phyloP scores from a whole-genome alignment of 2,888 invertebrate species.

The Mythimna ferrago region DNA sequence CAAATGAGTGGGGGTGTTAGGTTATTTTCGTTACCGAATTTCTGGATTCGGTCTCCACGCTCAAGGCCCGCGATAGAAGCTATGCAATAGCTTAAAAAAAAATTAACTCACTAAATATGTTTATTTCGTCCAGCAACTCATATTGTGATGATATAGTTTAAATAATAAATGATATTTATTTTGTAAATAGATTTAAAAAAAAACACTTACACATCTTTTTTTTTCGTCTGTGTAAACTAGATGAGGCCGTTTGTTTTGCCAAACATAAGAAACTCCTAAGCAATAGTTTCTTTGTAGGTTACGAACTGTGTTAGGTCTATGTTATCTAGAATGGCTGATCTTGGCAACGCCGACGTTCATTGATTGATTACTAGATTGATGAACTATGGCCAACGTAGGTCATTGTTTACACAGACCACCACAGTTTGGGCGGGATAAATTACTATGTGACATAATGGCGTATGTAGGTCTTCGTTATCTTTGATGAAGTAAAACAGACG shows the following conservation, averaged over 20 bases:
- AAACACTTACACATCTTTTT: no score
- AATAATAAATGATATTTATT: no score
- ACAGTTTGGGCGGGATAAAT: slow-evolving; percentile 12
- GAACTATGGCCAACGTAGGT: slow-evolving; percentile 26
- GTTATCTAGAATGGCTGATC: slow-evolving; percentile 24
- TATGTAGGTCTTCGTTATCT: neutral
- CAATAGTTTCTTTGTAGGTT: neutral
- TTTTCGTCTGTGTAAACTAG: no score
- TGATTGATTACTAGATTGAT: slow-evolving; percentile 48
- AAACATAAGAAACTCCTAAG: slow-evolving; percentile 1
- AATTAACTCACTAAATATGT: no score
- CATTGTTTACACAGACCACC: slow-evolving; percentile 14
- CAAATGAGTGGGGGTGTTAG: no score
- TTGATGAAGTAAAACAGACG: neutral
- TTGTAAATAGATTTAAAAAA: no score
- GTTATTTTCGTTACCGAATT: no score
- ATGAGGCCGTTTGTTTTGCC: neutral
- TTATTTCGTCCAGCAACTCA: neutral
- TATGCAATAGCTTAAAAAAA: no score
- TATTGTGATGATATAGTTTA: neutral
- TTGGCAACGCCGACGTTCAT: slow-evolving; percentile 18
- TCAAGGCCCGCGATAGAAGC: no score
- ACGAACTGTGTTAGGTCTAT: neutral
- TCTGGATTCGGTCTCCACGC: no score
- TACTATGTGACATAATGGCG: neutral